These are phyloP conservation scores for Rhincodon typus DNA, from an alignment of 2,797 vertebrate species.

Conservation along the genomic window DNA sequence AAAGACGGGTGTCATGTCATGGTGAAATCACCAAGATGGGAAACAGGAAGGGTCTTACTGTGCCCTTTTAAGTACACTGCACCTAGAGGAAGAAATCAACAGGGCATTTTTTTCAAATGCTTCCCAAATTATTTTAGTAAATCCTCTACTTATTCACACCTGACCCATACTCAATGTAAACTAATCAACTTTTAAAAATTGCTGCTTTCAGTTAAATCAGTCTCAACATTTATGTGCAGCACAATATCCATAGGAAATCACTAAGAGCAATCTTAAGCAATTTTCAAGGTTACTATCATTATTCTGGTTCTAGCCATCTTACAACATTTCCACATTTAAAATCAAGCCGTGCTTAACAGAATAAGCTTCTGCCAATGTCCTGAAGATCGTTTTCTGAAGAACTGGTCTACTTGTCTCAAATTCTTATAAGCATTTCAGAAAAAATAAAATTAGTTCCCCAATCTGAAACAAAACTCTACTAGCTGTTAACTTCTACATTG, in stretches of 20 bases:
- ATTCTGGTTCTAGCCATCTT: neutral
- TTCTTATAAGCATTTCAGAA: neutral
- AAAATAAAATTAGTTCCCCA: neutral
- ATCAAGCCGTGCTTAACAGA: neutral
- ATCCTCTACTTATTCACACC: neutral
- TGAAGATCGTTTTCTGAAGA: too few species aligned
- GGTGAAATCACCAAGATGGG: neutral
- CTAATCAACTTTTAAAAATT: neutral
- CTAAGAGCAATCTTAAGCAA: neutral
- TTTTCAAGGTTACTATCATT: neutral
- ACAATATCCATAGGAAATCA: neutral
- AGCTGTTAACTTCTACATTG: neutral
- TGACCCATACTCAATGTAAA: neutral
- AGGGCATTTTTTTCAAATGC: neutral
- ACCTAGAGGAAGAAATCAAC: neutral
- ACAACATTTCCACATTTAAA: neutral
- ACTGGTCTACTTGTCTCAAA: neutral
- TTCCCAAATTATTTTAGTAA: neutral
- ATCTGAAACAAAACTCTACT: neutral
- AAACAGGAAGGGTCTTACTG: neutral
- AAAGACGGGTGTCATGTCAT: too few species aligned
- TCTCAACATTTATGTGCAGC: neutral
- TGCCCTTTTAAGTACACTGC: too few species aligned
- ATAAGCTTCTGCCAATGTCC: neutral
- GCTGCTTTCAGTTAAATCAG: neutral